A percentile compares a stretch with the other conserved stretches of the same genome.
These are phyloP conservation scores for Hoplodrina ambigua DNA, from an alignment of 2,888 invertebrate species.

Conservation along the genomic window DNA sequence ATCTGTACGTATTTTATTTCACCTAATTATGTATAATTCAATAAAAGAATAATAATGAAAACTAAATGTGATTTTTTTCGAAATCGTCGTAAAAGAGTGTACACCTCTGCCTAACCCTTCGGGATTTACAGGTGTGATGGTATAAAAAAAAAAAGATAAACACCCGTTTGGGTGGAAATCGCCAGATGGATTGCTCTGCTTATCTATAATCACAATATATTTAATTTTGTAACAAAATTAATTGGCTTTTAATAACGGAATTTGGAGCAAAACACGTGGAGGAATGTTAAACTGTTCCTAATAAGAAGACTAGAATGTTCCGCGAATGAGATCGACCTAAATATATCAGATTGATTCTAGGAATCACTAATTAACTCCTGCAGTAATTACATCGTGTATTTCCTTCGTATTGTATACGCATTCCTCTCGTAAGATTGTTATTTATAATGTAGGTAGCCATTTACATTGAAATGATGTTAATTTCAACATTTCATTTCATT, in stretches of 20 bases:
- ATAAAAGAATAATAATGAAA: too few relatives aligned
- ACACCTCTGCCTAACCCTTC: too few relatives aligned
- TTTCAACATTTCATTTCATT: too few relatives aligned
- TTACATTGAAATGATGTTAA: conserved; percentile 20
- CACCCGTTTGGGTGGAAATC: too few relatives aligned
- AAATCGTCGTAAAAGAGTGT: too few relatives aligned
- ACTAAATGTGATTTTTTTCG: too few relatives aligned
- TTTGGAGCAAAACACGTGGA: background rate
- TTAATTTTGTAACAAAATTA: background rate
- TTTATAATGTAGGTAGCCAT: conserved; percentile 17
- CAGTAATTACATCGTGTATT: conserved; percentile 40
- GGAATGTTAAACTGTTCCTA: conserved; percentile 13
- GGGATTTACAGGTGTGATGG: too few relatives aligned
- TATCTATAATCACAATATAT: too few relatives aligned
- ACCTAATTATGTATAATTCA: too few relatives aligned
- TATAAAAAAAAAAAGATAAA: too few relatives aligned
- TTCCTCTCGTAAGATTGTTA: conserved; percentile 29
- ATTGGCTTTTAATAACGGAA: conserved; percentile 12
- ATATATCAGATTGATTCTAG: conserved; percentile 52
- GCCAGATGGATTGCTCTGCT: too few relatives aligned
- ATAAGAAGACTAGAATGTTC: conserved; percentile 26
- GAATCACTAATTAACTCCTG: conserved; percentile 44
- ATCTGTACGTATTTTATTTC: too few relatives aligned
- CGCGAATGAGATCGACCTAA: conserved; percentile 39
- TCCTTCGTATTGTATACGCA: conserved; percentile 38